These are phyloP conservation scores for Sciaenops ocellatus DNA, from an alignment of 2,797 vertebrate species.

Conservation along the genomic window DNA sequence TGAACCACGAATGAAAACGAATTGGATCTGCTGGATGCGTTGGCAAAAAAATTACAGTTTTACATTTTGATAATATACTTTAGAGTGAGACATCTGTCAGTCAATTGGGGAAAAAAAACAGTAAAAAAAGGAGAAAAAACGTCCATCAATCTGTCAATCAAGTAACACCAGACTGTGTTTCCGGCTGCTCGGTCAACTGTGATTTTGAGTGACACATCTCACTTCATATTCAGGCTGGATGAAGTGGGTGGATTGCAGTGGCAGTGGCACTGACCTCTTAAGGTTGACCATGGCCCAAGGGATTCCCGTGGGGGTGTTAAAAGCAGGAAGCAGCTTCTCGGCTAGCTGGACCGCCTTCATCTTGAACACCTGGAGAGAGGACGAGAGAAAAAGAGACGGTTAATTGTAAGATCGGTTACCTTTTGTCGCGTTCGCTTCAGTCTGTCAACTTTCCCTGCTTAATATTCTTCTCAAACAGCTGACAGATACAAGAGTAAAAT, in stretches of 20 bases:
- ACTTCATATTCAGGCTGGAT: background rate
- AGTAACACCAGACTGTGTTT: background rate
- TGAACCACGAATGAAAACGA: too few relatives aligned
- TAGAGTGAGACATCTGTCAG: background rate
- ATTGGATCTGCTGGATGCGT: too few relatives aligned
- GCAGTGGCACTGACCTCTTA: conserved; percentile 89
- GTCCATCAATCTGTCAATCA: background rate
- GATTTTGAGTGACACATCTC: conserved; percentile 3
- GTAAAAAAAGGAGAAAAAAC: background rate
- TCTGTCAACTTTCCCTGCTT: background rate
- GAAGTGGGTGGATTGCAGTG: background rate
- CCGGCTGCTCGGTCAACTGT: background rate
- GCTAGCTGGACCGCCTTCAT: conserved; percentile 96
- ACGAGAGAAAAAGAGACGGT: conserved; percentile 36
- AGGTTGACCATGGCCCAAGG: conserved; percentile 99
- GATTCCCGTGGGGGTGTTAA: conserved; percentile 98
- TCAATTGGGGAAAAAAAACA: background rate
- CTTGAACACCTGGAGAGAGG: conserved; percentile 92
- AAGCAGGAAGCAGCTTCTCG: conserved; percentile 97
- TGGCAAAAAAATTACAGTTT: background rate
- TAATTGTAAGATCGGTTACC: background rate
- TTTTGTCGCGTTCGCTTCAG: background rate
- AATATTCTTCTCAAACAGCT: conserved; percentile 26
- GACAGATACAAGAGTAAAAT: conserved; percentile 36
- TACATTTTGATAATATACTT: too few relatives aligned